phyloP scores from a whole-genome alignment of 2,113 vertebrate species.

The Plecturocebus donacophilus region DNA sequence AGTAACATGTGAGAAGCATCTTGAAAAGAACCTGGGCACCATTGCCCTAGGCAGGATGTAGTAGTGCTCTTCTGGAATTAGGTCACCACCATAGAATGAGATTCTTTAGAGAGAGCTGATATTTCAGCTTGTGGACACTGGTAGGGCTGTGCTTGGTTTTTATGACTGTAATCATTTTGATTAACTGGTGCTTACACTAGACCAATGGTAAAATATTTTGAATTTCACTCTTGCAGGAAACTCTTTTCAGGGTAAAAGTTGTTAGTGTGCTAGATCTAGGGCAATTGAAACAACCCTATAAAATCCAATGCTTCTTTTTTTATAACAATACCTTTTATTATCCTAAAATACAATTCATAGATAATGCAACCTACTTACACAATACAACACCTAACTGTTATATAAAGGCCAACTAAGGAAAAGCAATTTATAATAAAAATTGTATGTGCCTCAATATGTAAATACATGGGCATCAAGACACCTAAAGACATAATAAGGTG shows the following conservation, averaged over 20 bases:
- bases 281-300: not conserved
- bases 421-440: constrained; percentile 38
- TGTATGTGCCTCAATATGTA: not conserved
- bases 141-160: not conserved
- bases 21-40: not conserved
- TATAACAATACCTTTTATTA: not conserved
- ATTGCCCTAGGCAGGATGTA: not conserved
- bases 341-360: constrained; percentile 18
- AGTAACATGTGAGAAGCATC: not conserved
- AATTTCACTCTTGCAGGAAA: not conserved
- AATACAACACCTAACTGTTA: not conserved
- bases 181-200: not conserved
- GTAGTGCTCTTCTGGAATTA: not conserved
- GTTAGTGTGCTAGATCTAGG: not conserved
- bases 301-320: not conserved
- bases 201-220: not conserved
- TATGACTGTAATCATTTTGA: not conserved
- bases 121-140: not conserved
- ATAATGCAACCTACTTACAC: not conserved
- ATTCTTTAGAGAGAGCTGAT: not conserved
- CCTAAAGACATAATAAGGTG: not conserved
- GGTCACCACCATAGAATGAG: not conserved
- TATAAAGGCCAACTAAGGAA: not conserved
- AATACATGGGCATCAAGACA: not conserved
- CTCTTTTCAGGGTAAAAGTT: not conserved